Base-by-base conservation (phyloP, 2,797 vertebrate genomes). In the Hirundo rustica region DNA sequence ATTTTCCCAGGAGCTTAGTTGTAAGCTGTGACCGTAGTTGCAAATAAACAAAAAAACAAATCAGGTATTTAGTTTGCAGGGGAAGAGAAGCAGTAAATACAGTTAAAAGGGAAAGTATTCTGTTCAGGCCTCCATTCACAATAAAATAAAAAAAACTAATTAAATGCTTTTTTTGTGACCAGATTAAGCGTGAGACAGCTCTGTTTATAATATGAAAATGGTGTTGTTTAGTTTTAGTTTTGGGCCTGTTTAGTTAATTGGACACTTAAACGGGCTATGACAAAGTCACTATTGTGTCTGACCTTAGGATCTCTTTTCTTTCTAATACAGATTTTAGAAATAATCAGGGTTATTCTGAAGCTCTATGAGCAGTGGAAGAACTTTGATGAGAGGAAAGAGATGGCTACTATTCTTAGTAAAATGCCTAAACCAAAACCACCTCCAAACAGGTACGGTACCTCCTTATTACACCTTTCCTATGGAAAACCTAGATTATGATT, bases 281-380 rank as follows among this genome's bases (percentile, higher is more conserved):
- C 47, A 62, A 80, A 81, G 44, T 68, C 23, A 13, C 16, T 78
- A 1, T 38, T 2, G 1, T 70, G 34, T 32, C 65, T 95, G 60
- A 90, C 68, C 42, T 85, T 42, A 55, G 61, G 26, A 70, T 82
- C 20, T 62, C 29, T 95, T 64, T 93, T 95, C 25, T 89, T 97
- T 94, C 73, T 96, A 47, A 95, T 53, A 17, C 90, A 99, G 99
- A 99, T 99, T 97, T 98, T 99, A 98, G 99, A 99, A 98, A 99
- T 99, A 95, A 99, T 99, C 96, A 98, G 99, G 91, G 99, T 99
- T 96, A 99, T 99, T 96, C 98, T 99, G 96, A 99, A 99, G 97
- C 98, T 99, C 14, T 99, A 99, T 73, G 99, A 99, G 95, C 99
- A 99, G 97, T 99, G 99, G 99, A 99, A 99, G 97, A 99, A 99